These are phyloP conservation scores for Papilio polyxenes DNA, from an alignment of 1,140 invertebrate species.

Conservation along the genomic window DNA sequence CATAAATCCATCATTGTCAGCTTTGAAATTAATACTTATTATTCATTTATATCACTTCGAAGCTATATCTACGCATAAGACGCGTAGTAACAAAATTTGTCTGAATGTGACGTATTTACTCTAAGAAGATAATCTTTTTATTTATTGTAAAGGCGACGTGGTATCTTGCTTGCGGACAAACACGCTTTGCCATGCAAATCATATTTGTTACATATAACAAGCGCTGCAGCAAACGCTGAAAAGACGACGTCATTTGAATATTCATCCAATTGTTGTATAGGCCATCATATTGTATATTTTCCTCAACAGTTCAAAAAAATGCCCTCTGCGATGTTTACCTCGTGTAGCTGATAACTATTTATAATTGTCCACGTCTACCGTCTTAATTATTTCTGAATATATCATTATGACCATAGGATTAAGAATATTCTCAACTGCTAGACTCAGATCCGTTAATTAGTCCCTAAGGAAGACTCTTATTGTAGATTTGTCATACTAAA, in stretches of 20 bases:
- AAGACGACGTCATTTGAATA: slow-evolving; percentile 21
- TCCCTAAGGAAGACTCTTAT: too few species aligned
- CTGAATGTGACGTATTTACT: not conserved
- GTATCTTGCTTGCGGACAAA: not conserved
- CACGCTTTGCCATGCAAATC: slow-evolving; percentile 19
- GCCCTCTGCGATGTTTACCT: not conserved
- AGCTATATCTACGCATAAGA: too few species aligned
- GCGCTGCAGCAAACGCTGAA: not conserved
- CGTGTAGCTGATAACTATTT: not conserved
- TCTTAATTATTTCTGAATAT: too few species aligned
- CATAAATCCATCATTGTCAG: slow-evolving; percentile 27
- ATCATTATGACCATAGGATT: too few species aligned
- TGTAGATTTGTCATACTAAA: too few species aligned
- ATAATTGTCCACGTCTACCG: not conserved
- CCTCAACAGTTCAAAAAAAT: not conserved
- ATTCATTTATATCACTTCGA: not conserved
- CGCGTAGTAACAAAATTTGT: not conserved
- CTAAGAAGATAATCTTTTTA: slow-evolving; percentile 10
- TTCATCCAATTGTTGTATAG: not conserved
- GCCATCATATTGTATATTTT: not conserved
- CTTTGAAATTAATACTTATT: not conserved
- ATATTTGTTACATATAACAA: slow-evolving; percentile 24
- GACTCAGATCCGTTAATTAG: too few species aligned
- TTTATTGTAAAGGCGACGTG: not conserved
- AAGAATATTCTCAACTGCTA: too few species aligned